Conservation (phyloP, 2,113 vertebrate genomes). For the Pelodiscus sinensis region DNA sequence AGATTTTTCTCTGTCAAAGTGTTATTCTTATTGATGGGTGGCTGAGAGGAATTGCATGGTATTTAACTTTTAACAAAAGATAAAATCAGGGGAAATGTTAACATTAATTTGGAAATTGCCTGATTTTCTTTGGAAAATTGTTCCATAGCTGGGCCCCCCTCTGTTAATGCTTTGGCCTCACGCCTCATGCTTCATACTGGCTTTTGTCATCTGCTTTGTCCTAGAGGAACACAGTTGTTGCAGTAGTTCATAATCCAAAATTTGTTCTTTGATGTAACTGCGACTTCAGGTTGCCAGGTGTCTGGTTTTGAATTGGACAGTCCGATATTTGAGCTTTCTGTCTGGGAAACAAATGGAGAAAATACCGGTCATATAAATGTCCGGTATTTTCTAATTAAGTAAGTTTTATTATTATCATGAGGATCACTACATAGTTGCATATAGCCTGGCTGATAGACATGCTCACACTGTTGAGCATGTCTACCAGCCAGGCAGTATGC, state of each 20-base stretch:
- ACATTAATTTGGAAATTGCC: neutral
- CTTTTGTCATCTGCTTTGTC: neutral
- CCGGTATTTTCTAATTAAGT: no score
- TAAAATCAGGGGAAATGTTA: neutral
- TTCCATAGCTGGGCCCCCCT: neutral
- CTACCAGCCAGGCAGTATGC: no score
- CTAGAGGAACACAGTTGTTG: neutral
- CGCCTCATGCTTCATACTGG: neutral
- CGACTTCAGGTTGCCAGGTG: no score
- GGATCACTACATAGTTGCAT: no score
- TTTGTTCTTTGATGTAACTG: neutral
- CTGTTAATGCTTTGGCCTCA: neutral
- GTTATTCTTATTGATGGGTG: neutral
- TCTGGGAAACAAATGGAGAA: no score
- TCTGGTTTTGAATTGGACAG: no score
- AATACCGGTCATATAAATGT: no score
- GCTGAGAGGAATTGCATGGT: neutral
- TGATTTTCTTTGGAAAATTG: neutral
- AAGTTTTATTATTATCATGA: no score
- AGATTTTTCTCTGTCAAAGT: neutral
- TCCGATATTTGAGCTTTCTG: no score
- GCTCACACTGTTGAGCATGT: no score
- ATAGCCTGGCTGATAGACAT: no score
- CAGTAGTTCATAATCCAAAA: neutral
- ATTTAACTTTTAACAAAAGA: neutral